Percentiles rank a stretch among this genome's conserved stretches.
Conservation (phyloP, 2,797 vertebrate genomes). For the Benthosema pterotum region DNA sequence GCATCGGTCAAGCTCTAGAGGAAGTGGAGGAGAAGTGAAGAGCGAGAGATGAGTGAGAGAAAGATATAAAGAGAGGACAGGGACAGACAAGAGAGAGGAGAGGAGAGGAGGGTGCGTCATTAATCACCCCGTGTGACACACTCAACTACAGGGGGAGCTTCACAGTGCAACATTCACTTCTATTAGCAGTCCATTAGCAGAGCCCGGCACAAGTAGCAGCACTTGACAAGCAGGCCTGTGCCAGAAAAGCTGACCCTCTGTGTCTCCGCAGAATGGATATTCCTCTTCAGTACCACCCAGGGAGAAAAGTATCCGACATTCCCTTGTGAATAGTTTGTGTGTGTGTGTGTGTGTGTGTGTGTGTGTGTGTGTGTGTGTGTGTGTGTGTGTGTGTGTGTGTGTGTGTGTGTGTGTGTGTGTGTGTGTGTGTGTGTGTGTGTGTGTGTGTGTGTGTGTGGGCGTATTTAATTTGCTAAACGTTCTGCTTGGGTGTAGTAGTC, state of each 20-base stretch:
- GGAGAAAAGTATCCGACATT: constrained; percentile 9
- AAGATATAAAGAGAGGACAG: constrained; percentile 56
- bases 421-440: constrained; percentile 8
- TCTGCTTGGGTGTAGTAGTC: constrained; percentile 7
- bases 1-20: neutral
- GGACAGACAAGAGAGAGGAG: constrained; percentile 44
- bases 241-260: constrained; percentile 63
- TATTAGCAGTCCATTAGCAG: constrained; percentile 87
- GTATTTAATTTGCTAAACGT: neutral
- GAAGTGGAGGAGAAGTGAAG: neutral
- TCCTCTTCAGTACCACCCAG: constrained; percentile 47
- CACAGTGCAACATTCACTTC: constrained; percentile 73
- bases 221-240: constrained; percentile 72
- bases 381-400: neutral
- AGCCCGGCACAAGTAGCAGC: constrained; percentile 73
- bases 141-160: constrained; percentile 72
- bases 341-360: constrained; percentile 1
- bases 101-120: constrained; percentile 74
- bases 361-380: too few species aligned
- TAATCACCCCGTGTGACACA: constrained; percentile 79
- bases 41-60: constrained; percentile 43
- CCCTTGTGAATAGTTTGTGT: neutral
- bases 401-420: constrained; percentile 13
- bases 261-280: constrained; percentile 53
- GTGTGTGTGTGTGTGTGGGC: neutral